Percentiles rank a stretch among this genome's conserved stretches.
Evolutionary conservation across 2,113 vertebrate genomes (phyloP).

Genomic region (Ramphastos sulfuratus): DNA sequence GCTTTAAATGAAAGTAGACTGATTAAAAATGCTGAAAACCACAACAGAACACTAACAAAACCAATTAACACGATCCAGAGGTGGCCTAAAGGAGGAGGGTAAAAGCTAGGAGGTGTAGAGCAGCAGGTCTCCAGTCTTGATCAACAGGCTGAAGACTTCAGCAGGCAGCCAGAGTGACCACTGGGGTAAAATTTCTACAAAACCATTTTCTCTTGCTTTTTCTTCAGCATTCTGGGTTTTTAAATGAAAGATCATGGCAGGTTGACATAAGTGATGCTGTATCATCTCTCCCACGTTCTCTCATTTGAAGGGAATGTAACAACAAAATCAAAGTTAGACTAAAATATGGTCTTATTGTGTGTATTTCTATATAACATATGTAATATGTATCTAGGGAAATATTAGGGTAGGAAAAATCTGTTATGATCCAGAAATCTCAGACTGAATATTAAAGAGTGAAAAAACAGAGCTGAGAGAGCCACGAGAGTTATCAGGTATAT

Average conservation of each 20-base stretch:
- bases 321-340: not conserved
- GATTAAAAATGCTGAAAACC: not conserved
- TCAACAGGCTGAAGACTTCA: not conserved
- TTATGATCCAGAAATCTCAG: not conserved
- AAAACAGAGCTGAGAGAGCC: not conserved
- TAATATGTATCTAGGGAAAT: not conserved
- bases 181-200: not conserved
- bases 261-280: not conserved
- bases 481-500: not conserved
- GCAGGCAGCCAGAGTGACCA: not conserved
- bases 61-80: not conserved
- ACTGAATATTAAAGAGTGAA: not conserved
- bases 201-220: not conserved
- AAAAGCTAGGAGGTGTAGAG: not conserved
- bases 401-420: not conserved
- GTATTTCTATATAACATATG: not conserved
- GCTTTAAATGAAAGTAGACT: not conserved
- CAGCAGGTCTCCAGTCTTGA: not conserved
- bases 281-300: not conserved
- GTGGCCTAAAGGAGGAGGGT: not conserved
- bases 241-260: not conserved
- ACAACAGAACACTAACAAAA: not conserved
- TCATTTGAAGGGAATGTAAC: not conserved
- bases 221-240: not conserved
- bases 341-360: not conserved